Evolutionary conservation across 1,140 invertebrate species (phyloP).

Genomic region (Cheumatopsyche charites): DNA sequence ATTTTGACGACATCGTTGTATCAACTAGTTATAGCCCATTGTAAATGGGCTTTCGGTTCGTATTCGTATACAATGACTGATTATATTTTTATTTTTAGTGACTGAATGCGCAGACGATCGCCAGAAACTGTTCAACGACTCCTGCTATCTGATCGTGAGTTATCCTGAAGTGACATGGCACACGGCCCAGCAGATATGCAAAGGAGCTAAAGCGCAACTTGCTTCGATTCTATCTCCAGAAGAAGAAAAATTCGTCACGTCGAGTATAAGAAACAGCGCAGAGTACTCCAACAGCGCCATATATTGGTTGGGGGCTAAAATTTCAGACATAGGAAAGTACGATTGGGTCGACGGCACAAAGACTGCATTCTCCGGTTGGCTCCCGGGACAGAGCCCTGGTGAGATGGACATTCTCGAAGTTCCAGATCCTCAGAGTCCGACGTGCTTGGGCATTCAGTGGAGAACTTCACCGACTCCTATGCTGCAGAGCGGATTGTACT

Average conservation of each 20-base stretch:
- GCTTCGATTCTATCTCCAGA: constrained; percentile 67
- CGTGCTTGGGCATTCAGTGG: constrained; percentile 68
- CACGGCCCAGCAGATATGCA: constrained; percentile 73
- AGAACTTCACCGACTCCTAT: constrained; percentile 64
- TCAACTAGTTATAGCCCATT: too few species aligned
- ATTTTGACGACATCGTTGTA: background rate
- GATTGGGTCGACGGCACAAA: constrained; percentile 68
- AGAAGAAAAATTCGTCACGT: constrained; percentile 69
- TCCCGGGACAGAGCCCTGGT: constrained; percentile 57
- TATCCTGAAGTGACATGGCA: constrained; percentile 75
- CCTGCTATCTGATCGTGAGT: constrained; percentile 74
- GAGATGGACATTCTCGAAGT: constrained; percentile 54
- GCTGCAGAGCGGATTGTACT: constrained; percentile 68
- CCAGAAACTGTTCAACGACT: constrained; percentile 67
- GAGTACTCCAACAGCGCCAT: constrained; percentile 71
- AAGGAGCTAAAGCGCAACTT: constrained; percentile 66
- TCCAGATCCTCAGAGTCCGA: constrained; percentile 51
- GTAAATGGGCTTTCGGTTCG: background rate
- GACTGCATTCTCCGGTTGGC: constrained; percentile 64
- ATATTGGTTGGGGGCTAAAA: constrained; percentile 69
- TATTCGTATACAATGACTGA: background rate
- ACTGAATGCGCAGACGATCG: constrained; percentile 70
- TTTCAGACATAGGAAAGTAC: constrained; percentile 55
- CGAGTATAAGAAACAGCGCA: constrained; percentile 67
- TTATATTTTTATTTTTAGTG: constrained; percentile 51